Evolutionary conservation across 2,113 vertebrate genomes (phyloP), one percentile per base, ranked within the genome.

Genomic region (Panthera leo): DNA sequence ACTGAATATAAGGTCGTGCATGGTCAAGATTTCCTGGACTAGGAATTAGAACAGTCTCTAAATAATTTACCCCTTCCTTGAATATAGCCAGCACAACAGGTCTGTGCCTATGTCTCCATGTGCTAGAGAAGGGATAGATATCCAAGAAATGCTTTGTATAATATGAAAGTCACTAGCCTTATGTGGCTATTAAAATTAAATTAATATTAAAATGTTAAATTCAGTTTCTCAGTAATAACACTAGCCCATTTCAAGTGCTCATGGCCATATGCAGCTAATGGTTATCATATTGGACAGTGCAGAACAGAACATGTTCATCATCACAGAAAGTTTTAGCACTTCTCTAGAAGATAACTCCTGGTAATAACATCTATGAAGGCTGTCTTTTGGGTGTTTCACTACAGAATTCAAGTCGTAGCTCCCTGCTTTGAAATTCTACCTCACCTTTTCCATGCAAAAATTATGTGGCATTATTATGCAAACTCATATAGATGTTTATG

Each of bases 361-460:
- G 6, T 73, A 8, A 78, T 92, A 65, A 78, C 85, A 75, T 75
- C 27, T 86, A 18, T 10, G 7, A 58, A 93, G 14, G 73, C 86
- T 97, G 42, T 87, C 75, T 92, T 85, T 94, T 92, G 21, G 13
- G 12, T 76, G 16, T 88, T 88, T 80, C 29, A 91, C 34, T 58
- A 39, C 8, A 73, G 39, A 96, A 92, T 88, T 95, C 65, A 90
- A 96, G 75, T 88, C 63, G 34, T 29, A 45, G 36, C 10, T 55
- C 51, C 39, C 36, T 85, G 58, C 19, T 97, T 36, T 91, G 42
- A 96, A 96, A 90, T 73, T 92, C 51, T 91, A 18, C 7, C 87
- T 95, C 70, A 42, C 45, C 73, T 94, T 79, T 8, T 31, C 36
- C 71, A 15, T 73, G 39, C 75, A 48, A 89, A 89, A 94, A 67